Percentiles rank a stretch among this genome's conserved stretches.
Conservation (phyloP, 2,113 vertebrate species). For the Bujurquina vittata region DNA sequence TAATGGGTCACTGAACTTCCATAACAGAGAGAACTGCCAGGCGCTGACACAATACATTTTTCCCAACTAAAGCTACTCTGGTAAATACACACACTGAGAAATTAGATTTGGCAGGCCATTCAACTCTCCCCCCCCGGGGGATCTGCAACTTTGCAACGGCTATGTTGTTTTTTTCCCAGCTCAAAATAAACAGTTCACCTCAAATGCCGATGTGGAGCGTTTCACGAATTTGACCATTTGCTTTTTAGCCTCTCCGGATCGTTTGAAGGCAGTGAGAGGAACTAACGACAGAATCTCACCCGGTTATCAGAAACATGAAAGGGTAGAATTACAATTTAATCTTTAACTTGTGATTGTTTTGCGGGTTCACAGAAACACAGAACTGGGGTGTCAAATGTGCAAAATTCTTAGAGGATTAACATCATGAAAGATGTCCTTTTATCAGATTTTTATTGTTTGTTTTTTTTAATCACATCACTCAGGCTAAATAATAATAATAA, state of each 20-base stretch:
- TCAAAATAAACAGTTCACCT: conserved; percentile 59
- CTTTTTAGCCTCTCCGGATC: conserved; percentile 8
- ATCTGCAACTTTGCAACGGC: conserved; percentile 64
- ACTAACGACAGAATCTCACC: neutral
- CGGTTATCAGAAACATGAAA: conserved; percentile 14
- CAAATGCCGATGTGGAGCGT: conserved; percentile 34
- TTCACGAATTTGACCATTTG: conserved; percentile 31
- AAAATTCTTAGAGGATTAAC: conserved; percentile 16
- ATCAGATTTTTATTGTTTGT: neutral
- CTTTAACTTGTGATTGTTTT: conserved; percentile 2
- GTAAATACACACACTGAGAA: conserved; percentile 75
- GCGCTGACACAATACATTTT: conserved; percentile 72
- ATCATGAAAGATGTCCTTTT: neutral
- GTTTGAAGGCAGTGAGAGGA: neutral
- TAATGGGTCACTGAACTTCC: conserved; percentile 69
- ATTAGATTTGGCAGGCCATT: conserved; percentile 79
- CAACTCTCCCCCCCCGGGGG: conserved; percentile 56
- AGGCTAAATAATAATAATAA: too few species aligned
- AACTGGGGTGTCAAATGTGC: neutral
- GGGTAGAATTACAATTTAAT: conserved; percentile 12
- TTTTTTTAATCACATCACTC: neutral
- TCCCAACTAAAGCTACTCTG: conserved; percentile 55
- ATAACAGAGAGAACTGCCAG: conserved; percentile 65
- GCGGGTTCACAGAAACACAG: neutral
- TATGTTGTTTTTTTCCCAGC: conserved; percentile 9